Base-by-base conservation (phyloP, 2,113 vertebrate genomes). In the Gymnorhina tibicen region DNA sequence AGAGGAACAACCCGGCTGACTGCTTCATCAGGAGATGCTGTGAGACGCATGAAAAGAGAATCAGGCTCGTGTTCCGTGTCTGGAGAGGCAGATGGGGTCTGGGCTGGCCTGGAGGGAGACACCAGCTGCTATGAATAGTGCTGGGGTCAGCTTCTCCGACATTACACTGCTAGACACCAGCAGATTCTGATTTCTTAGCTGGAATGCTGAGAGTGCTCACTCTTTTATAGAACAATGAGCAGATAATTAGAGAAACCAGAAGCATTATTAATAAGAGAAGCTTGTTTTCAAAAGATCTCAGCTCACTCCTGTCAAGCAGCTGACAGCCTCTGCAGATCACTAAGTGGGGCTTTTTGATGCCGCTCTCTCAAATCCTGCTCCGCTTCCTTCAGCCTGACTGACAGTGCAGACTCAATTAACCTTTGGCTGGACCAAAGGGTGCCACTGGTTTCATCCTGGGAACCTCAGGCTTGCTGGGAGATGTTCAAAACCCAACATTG, bases 281-380 rank as follows among this genome's bases (percentile, higher is more conserved):
- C 77, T 85, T 81, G 76, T 75, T 93, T 89, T 55, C 76, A 50
- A 80, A 83, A 63, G 73, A 75, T 44, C 87, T 63, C 83, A 72
- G 69, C 55, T 85, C 63, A 18, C 20, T 91, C 84, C 60, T 86
- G 70, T 60, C 80, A 93, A 46, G 23, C 77, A 95, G 91, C 88
- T 94, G 93, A 50, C 87, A 95, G 85, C 72, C 91, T 87, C 88
- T 96, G 95, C 77, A 92, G 83, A 89, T 87, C 73, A 62, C 72
- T 63, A 42, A 89, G 63, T n/a, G 39, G 46, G 70, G 18, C 12
- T 55, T 87, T 95, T 80, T 80, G 85, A 62, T 39, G 50, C 64
- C 91, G 76, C 52, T 79, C 16, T 68, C 73, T 47, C 23, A 77
- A 88, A 68, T 24, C 33, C 84, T 66, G 17, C 75, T 74, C 86